These are phyloP conservation scores for Andrena dorsata DNA, from an alignment of 2,888 invertebrate species.

Conservation along the genomic window DNA sequence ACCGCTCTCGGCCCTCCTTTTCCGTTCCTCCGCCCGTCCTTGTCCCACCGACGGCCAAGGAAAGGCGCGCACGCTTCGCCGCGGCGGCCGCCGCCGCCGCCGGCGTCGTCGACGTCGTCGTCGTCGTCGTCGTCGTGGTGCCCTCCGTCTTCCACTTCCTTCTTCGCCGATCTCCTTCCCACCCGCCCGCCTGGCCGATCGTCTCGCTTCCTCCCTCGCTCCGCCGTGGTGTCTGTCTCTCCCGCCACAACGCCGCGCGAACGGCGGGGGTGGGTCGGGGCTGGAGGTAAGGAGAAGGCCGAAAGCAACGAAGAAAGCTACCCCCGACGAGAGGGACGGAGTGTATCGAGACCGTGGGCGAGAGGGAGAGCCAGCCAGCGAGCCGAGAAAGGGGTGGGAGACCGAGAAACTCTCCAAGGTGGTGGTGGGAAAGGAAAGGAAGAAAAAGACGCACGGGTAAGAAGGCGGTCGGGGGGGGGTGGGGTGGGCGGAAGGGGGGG, in stretches of 20 bases:
- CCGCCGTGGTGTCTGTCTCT: conserved; percentile 44
- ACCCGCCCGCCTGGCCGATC: conserved; percentile 16
- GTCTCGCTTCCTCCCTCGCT: conserved; percentile 43
- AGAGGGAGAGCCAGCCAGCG: conserved; percentile 38
- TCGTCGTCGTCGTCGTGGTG: conserved; percentile 74
- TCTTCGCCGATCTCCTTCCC: conserved; percentile 65
- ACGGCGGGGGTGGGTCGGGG: conserved; percentile 43
- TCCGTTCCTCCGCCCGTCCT: conserved; percentile 50
- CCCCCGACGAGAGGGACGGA: conserved; percentile 57
- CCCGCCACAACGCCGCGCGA: conserved; percentile 43
- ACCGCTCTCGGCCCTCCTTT: conserved; percentile 34
- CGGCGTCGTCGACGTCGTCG: conserved; percentile 76
- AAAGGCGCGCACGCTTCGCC: conserved; percentile 84
- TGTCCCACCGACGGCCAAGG: conserved; percentile 77
- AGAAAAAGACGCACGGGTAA: conserved; percentile 28
- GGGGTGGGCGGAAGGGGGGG: conserved; percentile 24
- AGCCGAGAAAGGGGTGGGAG: conserved; percentile 52
- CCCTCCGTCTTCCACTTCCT: conserved; percentile 77
- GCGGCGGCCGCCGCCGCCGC: conserved; percentile 78
- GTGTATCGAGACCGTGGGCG: not conserved
- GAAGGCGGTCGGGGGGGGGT: not conserved
- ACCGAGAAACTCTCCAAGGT: conserved; percentile 57
- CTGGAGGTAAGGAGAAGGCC: conserved; percentile 59
- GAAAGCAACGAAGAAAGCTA: conserved; percentile 55
- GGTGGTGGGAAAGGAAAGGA: conserved; percentile 46